Evolutionary conservation across 2,888 invertebrate species (phyloP), one percentile per base, ranked within the genome.

Genomic region (Ecliptopera silaceata): DNA sequence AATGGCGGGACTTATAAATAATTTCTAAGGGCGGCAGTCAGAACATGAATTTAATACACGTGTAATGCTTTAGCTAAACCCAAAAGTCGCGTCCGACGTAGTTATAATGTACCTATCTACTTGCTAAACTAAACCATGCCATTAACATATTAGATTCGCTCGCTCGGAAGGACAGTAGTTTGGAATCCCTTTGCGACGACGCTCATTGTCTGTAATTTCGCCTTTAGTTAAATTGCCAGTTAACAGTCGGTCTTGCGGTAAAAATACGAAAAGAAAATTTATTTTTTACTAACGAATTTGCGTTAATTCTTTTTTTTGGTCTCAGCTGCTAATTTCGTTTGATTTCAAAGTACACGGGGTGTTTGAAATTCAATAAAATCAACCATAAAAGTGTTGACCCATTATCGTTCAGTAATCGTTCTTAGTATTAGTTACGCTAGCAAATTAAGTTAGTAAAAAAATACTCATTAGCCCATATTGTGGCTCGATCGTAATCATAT

Each of bases 121-220:
- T 61, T 63, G 61, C 65, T 66, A 59, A 72, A 73, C 72, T 70
- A 74, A 74, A 74, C 65, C 59, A 45, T 54, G 60, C 69, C 65
- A 79, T 77, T 78, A 76, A 72, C 76, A 76, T 77, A 77, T 74
- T 76, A 74, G 66, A 74, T 70, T 68, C 69, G 65, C 71, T 70
- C 61, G 61, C 66, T 56, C 59, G 71, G 58, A 66, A 60, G 61
- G 63, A 48, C 65, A 58, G 63, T 59, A 61, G 54, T 59, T 61
- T 39, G 54, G 48, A 55, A 61, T 63, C 61, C 63, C 61, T 61
- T 63, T 61, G 63, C 64, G 47, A 42, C 46, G 50, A 42, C 46
- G 50, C 51, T 58, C 54, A 66, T 64, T 66, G 63, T 57, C 63
- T 63, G 61, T 64, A 64, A 64, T 66, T 66, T 64, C 53, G 58